phyloP scores from a whole-genome alignment of 2,888 invertebrate species.

The Melinaea menophilus region DNA sequence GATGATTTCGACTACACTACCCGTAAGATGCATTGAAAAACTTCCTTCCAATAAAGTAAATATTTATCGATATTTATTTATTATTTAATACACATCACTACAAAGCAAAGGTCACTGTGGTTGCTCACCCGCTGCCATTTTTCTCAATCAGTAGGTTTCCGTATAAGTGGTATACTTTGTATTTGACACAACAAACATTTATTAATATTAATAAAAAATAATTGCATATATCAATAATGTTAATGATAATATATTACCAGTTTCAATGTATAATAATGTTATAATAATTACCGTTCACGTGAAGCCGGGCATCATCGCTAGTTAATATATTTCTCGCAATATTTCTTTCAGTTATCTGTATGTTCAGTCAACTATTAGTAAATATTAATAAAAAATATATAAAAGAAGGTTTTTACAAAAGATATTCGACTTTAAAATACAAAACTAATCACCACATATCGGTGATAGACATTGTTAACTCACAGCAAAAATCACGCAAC shows the following conservation, averaged over 20 bases:
- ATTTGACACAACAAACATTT: conserved; percentile 15
- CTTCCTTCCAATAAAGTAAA: no score
- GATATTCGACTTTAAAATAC: no score
- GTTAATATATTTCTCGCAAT: neutral
- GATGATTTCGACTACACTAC: no score
- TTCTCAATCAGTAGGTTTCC: conserved; percentile 48
- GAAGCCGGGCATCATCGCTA: neutral
- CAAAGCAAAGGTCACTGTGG: conserved; percentile 42
- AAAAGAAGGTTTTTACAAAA: neutral
- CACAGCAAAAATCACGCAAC: no score
- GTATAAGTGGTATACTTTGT: conserved; percentile 28
- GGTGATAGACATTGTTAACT: no score
- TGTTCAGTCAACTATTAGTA: neutral
- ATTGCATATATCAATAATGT: no score
- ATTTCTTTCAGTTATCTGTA: neutral
- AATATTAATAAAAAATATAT: neutral
- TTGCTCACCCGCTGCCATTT: conserved; percentile 39
- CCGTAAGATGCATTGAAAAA: no score
- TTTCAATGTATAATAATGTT: no score
- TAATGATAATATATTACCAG: conserved; percentile 29
- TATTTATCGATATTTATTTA: neutral
- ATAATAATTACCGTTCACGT: no score
- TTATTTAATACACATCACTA: conserved; percentile 35
- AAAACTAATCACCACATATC: no score
- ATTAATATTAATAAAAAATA: neutral